Percentiles rank a stretch among this genome's conserved stretches.
Evolutionary conservation across 23 tunicate genomes (phyloP).

Genomic region (Botrylloides violaceus): DNA sequence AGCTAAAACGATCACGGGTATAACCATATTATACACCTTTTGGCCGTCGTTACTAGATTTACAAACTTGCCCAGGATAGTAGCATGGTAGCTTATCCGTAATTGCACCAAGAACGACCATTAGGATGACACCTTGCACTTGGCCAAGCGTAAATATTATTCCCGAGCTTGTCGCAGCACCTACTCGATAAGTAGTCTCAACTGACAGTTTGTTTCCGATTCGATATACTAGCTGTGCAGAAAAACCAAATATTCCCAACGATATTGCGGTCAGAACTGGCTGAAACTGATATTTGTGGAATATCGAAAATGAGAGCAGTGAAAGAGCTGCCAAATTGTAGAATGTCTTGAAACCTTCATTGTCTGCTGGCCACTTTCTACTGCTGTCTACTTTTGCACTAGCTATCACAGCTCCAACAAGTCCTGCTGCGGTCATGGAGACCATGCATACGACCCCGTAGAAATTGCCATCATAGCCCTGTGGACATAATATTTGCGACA

Average conservation of each 20-base stretch:
- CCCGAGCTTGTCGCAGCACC: slow-evolving; percentile 95
- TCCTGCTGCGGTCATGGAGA: slow-evolving; percentile 60
- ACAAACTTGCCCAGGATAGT: slow-evolving; percentile 27
- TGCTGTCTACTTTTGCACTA: slow-evolving; percentile 74
- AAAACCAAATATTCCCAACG: slow-evolving; percentile 71
- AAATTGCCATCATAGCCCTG: slow-evolving; percentile 72
- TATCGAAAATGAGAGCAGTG: slow-evolving; percentile 64
- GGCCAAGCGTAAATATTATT: slow-evolving; percentile 71
- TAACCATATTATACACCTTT: slow-evolving; percentile 16
- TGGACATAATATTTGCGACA: slow-evolving; percentile 87
- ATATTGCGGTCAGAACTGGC: slow-evolving; percentile 37
- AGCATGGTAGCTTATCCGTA: slow-evolving; percentile 20
- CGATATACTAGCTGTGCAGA: slow-evolving; percentile 84
- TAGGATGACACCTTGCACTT: slow-evolving; percentile 75
- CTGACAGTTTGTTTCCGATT: slow-evolving; percentile 82
- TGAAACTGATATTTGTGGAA: slow-evolving; percentile 42
- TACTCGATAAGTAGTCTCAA: slow-evolving; percentile 90
- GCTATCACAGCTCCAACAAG: slow-evolving; percentile 70
- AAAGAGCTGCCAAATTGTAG: slow-evolving; percentile 36
- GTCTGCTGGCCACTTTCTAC: slow-evolving; percentile 47
- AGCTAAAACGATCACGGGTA: slow-evolving; percentile 54
- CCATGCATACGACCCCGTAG: slow-evolving; percentile 45
- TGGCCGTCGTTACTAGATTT: slow-evolving; percentile 22
- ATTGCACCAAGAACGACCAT: slow-evolving; percentile 59
- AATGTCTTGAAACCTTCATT: slow-evolving; percentile 75